A percentile compares a stretch with the other conserved stretches of the same genome.
These are phyloP conservation scores for Lineus longissimus DNA, from an alignment of 1,140 invertebrate species.

Conservation along the genomic window DNA sequence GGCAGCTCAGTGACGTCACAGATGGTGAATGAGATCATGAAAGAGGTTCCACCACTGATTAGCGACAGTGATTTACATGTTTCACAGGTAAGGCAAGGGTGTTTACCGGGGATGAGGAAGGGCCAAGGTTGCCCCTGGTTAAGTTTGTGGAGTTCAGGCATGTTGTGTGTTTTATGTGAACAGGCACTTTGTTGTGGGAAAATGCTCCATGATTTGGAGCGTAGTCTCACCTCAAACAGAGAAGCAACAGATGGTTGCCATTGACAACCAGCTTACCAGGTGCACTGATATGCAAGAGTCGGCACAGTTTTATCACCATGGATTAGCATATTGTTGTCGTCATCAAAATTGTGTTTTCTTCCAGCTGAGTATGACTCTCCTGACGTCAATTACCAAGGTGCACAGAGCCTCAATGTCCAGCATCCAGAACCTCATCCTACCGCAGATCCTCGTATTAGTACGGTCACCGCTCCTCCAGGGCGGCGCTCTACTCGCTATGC, in stretches of 20 bases:
- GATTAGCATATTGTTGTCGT: too few relatives aligned
- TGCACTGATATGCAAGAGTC: too few relatives aligned
- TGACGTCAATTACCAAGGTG: constrained; percentile 56
- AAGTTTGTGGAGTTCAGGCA: too few relatives aligned
- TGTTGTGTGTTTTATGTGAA: too few relatives aligned
- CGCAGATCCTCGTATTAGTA: constrained; percentile 80
- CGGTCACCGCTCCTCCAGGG: constrained; percentile 87
- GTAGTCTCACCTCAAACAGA: too few relatives aligned
- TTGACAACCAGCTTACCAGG: too few relatives aligned
- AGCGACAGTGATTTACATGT: constrained; percentile 94
- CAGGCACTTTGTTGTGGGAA: too few relatives aligned
- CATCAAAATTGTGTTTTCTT: too few relatives aligned
- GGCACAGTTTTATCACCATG: too few relatives aligned
- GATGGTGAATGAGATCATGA: constrained; percentile 72
- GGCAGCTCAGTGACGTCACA: constrained; percentile 65
- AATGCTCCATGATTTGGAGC: too few relatives aligned
- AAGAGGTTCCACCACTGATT: constrained; percentile 82
- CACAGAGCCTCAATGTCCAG: constrained; percentile 52
- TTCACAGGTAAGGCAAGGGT: constrained; percentile 72
- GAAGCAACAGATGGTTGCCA: too few relatives aligned
- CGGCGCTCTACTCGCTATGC: constrained; percentile 79
- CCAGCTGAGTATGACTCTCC: constrained; percentile 54
- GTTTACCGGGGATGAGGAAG: constrained; percentile 68
- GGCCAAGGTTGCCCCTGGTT: too few relatives aligned
- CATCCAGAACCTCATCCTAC: constrained; percentile 60